Conservation (phyloP, 2,113 vertebrate species). For the Chlorodrepanis virens region DNA sequence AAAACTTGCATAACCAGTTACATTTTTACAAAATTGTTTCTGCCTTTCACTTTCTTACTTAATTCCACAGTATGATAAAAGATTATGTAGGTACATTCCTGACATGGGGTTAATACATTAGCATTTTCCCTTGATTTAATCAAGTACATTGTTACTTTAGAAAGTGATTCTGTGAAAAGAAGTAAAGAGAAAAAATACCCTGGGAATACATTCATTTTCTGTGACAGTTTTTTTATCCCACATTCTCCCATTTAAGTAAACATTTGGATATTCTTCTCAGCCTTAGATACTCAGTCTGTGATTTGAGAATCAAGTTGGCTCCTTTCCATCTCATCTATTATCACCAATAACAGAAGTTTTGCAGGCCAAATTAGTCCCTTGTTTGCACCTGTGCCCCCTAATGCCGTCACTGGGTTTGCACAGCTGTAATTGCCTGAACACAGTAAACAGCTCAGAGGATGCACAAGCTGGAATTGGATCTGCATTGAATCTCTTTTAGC, state of each 20-base stretch:
- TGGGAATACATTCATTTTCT: background rate
- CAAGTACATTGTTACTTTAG: background rate
- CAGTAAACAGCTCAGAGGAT: slow-evolving; percentile 23
- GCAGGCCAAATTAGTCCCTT: slow-evolving; percentile 14
- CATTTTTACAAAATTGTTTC: background rate
- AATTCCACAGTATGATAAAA: background rate
- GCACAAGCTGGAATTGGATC: background rate
- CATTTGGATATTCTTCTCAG: background rate
- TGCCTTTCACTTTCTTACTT: background rate
- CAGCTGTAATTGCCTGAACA: slow-evolving; percentile 1
- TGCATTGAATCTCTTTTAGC: background rate
- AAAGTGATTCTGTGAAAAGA: background rate
- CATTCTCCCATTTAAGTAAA: background rate
- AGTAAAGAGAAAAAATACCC: background rate
- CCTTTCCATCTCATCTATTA: slow-evolving; percentile 21
- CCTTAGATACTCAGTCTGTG: background rate
- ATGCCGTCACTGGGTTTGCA: slow-evolving; percentile 8
- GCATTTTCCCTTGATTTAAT: background rate
- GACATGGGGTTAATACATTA: background rate
- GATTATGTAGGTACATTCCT: background rate
- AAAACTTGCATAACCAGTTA: background rate
- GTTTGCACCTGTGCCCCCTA: slow-evolving; percentile 28
- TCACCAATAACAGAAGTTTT: background rate
- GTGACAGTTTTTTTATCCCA: background rate
- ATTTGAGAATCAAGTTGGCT: slow-evolving; percentile 24